Base-by-base conservation (phyloP, 2,888 invertebrate genomes). In the Thera britannica region DNA sequence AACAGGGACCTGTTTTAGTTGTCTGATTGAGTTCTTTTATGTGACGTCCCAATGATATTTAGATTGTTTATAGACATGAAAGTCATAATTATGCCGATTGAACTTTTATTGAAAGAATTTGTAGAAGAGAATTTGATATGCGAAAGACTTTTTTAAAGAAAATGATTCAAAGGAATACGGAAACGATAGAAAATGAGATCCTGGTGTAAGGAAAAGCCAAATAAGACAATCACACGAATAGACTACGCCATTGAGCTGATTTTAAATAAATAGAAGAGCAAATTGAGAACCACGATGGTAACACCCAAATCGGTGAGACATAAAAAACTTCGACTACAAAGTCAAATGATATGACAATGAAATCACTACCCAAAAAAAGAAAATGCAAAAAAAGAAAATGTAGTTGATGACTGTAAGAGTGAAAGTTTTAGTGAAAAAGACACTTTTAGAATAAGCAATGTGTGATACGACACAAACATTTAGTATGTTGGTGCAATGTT, bases 361-460 rank as follows among this genome's bases (percentile, higher is more conserved):
- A 49, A 56, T 49, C 2, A 52, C 35, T 44, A 59, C 61, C 57
- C 58, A 41, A 58, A 62, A 54, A 35, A 41, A 56, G 60, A 62
- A 46, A 59, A 55, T n/a, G n/a, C n/a, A n/a, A 12, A 56, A 52
- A 35, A 58, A 6, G 9, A 62, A 62, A 58, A 54, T 48, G 61
- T 64, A 67, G 64, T 38, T n/a, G 55, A 60, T 51, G 48, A 7
- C 34, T 36, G 38, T 36, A 5, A 56, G 56, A 51, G 49, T 41
- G 11, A 55, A 41, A 11, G 46, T 46, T 52, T 63, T 12, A 57
- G 69, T 70, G 65, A 60, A 54, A 61, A 41, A 9, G 70, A 70
- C 70, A 70, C 60, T 68, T 57, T n/a, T 71, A 71, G 71, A 36
- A 58, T 71, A 66, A 68, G 71, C 58, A 23, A 67, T 69, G 67